These are phyloP conservation scores for Drosophila ficusphila DNA, from an alignment of 1,140 invertebrate genomes.

Conservation along the genomic window DNA sequence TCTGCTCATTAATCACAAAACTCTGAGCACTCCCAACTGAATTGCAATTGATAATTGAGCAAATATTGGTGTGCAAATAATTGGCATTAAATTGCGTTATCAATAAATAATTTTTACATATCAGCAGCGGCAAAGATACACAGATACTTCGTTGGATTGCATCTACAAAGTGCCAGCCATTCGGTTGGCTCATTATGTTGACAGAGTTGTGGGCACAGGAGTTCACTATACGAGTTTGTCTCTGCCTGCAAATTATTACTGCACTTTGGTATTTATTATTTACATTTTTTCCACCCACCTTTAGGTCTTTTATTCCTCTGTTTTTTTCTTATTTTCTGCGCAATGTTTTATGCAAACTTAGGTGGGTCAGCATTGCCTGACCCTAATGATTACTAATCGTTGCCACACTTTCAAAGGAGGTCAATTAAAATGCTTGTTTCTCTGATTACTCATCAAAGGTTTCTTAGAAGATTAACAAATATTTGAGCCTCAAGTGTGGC, in stretches of 20 bases:
- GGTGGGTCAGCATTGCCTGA: slow-evolving; percentile 27
- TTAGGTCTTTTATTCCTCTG: background rate
- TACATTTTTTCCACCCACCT: slow-evolving; percentile 18
- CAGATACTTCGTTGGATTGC: slow-evolving; percentile 15
- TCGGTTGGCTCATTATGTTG: slow-evolving; percentile 72
- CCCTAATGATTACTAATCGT: slow-evolving; percentile 8
- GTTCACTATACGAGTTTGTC: slow-evolving; percentile 22
- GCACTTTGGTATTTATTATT: slow-evolving; percentile 46
- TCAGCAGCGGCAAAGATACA: slow-evolving; percentile 31
- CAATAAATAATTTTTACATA: slow-evolving; percentile 80
- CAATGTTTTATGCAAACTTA: slow-evolving; percentile 53
- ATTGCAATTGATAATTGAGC: slow-evolving; percentile 71
- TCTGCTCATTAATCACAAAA: slow-evolving; percentile 53
- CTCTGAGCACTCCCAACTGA: slow-evolving; percentile 35
- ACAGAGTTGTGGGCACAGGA: slow-evolving; percentile 49
- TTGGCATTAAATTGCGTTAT: slow-evolving; percentile 83
- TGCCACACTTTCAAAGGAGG: slow-evolving; percentile 15
- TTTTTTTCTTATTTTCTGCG: slow-evolving; percentile 37
- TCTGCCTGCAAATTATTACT: slow-evolving; percentile 40
- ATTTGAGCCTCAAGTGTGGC: background rate
- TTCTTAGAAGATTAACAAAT: background rate
- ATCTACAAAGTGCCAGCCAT: slow-evolving; percentile 28
- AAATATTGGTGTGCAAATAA: slow-evolving; percentile 81
- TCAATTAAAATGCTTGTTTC: background rate
- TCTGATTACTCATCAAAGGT: background rate